Evolutionary conservation across 1,140 invertebrate species (phyloP).

Genomic region (Pseudomyrmex flavicornis): DNA sequence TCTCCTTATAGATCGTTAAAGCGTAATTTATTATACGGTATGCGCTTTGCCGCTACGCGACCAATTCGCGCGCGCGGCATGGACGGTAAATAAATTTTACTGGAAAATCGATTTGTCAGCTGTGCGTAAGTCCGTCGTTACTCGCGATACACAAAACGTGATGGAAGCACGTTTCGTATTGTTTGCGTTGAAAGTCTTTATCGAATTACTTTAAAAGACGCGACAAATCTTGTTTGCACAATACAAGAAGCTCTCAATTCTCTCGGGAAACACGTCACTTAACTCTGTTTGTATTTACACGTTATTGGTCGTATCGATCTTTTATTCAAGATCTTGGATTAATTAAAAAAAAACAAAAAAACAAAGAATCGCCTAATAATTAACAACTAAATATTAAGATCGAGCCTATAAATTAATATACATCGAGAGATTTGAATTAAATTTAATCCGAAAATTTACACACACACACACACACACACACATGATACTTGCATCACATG

Average conservation of each 20-base stretch:
- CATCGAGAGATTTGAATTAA: no score
- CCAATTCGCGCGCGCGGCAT: background rate
- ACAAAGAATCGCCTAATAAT: no score
- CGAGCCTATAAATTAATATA: no score
- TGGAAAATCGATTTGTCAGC: conserved; percentile 45
- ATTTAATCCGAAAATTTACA: no score
- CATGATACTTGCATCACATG: no score
- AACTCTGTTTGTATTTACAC: conserved; percentile 1
- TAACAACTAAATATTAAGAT: no score
- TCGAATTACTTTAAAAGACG: conserved; percentile 64
- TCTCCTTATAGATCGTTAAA: conserved; percentile 12
- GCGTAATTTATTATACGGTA: conserved; percentile 42
- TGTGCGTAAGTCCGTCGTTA: conserved; percentile 21
- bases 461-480: no score
- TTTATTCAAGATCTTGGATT: no score
- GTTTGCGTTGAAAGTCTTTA: conserved; percentile 59
- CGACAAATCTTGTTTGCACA: conserved; percentile 62
- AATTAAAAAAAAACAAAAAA: no score
- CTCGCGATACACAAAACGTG: background rate
- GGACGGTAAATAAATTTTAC: conserved; percentile 51
- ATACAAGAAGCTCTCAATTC: conserved; percentile 65
- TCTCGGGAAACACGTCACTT: conserved; percentile 23
- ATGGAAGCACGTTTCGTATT: conserved; percentile 39
- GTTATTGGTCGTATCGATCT: background rate
- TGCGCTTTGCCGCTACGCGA: background rate